Evolutionary conservation across 1,140 invertebrate genomes (phyloP), one percentile per base, ranked within the genome.

Genomic region (Ooceraea biroi): DNA sequence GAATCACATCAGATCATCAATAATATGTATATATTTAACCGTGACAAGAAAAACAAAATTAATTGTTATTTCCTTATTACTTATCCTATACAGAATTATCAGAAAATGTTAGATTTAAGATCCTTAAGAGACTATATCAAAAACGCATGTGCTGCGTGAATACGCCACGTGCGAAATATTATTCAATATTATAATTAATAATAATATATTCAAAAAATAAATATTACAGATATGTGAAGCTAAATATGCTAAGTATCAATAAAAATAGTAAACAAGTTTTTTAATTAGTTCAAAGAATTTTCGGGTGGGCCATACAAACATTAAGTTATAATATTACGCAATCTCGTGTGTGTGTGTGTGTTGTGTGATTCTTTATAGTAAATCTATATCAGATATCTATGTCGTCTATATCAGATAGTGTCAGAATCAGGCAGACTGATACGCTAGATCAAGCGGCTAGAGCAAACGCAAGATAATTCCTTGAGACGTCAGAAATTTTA

Each of bases 401-500:
- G 36, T 36, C 36, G 7, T 36, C 2, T 36, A 36, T 36, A 36
- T 7, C 7, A 7, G 36, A 36, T 46, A 11, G 19, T 17, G 12
- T 10, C 12, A 55, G 27, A 71, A n/a, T 22, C 22, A 46, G 63
- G 48, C 2, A 25, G 2, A 48, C 3, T 3, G 8, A 73, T 3
- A 58, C 25, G n/a, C 1, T 27, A 30, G 12, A 46, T 57, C 57
- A n/a, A 27, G 3, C 10, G 22, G 22, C 3, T 36, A 25, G 11
- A 19, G 48, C 17, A 52, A 10, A 46, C 22, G 1, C 3, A 48
- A 48, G n/a, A 19, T 0, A 22, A 50, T 65, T 44, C 4, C n/a
- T 11, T 1, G 4, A 1, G 19, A n/a, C n/a, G 22, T 36, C 3
- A 44, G n/a, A 41, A 46, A n/a, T 68, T 68, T 84, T 91, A 93